phyloP scores from a whole-genome alignment of 2,888 invertebrate species.

The Drosophila mimica region DNA sequence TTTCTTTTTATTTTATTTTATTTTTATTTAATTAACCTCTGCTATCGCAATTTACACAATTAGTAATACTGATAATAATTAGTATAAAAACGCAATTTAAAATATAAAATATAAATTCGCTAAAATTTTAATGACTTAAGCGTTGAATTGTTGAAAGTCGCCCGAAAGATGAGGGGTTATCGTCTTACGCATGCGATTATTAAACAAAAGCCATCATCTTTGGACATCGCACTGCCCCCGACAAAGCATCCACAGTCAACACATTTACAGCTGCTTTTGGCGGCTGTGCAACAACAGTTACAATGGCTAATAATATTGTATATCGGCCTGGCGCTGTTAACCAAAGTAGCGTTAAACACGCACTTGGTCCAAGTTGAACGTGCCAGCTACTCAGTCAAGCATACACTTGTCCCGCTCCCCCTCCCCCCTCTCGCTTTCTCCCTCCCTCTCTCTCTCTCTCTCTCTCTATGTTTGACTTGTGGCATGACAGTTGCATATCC shows the following conservation, averaged over 20 bases:
- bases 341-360: slow-evolving; percentile 77
- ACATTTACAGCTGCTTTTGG: slow-evolving; percentile 51
- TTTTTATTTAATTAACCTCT: neutral
- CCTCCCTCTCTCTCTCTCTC: slow-evolving; percentile 2
- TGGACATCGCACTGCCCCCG: slow-evolving; percentile 28
- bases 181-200: slow-evolving; percentile 44
- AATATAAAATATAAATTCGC: slow-evolving; percentile 10
- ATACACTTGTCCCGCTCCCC: slow-evolving; percentile 22
- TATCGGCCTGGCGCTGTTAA: slow-evolving; percentile 40
- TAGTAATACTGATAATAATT: slow-evolving; percentile 1
- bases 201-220: slow-evolving; percentile 10
- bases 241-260: slow-evolving; percentile 9
- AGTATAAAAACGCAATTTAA: neutral
- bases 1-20: neutral
- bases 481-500: slow-evolving; percentile 56
- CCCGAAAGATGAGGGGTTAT: slow-evolving; percentile 45
- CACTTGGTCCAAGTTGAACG: slow-evolving; percentile 72
- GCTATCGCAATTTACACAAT: neutral
- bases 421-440: neutral
- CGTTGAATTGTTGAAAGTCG: slow-evolving; percentile 57
- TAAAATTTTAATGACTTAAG: slow-evolving; percentile 64
- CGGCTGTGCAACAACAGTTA: slow-evolving; percentile 48
- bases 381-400: slow-evolving; percentile 63
- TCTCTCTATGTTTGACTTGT: neutral
- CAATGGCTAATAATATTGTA: slow-evolving; percentile 19